phyloP scores from a whole-genome alignment of 2,888 invertebrate genomes.

The Diaperis boleti region DNA sequence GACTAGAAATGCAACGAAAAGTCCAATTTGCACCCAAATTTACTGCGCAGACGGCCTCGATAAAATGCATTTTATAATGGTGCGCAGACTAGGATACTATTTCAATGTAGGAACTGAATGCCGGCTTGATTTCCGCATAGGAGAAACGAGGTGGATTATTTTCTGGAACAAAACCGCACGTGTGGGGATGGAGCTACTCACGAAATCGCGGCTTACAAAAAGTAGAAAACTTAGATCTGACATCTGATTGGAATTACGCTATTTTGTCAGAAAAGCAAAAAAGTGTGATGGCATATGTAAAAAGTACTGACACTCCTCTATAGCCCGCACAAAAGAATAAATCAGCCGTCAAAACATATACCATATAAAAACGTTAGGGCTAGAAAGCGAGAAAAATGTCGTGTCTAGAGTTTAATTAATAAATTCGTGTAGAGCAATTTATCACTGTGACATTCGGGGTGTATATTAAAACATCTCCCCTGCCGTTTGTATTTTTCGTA shows the following conservation, averaged over 20 bases:
- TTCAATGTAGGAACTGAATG: slow-evolving; percentile 15
- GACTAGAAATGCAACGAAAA: slow-evolving; percentile 18
- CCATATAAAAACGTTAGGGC: slow-evolving; percentile 3
- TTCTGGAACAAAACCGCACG: too few species aligned
- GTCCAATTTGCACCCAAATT: slow-evolving; percentile 24
- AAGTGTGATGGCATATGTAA: too few species aligned
- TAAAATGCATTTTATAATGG: slow-evolving; percentile 36
- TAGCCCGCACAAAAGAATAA: neutral
- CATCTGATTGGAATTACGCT: too few species aligned
- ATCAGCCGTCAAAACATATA: slow-evolving; percentile 11
- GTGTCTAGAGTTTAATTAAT: slow-evolving; percentile 20
- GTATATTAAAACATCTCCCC: slow-evolving; percentile 1
- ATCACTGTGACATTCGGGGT: slow-evolving; percentile 21
- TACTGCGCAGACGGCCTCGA: slow-evolving; percentile 18
- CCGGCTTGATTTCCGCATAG: slow-evolving; percentile 21
- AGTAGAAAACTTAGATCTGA: too few species aligned
- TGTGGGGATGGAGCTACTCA: too few species aligned
- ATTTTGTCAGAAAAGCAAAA: too few species aligned
- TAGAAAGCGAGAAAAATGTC: slow-evolving; percentile 22
- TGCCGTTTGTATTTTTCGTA: slow-evolving; percentile 12
- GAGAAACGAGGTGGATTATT: slow-evolving; percentile 17
- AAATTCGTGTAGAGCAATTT: slow-evolving; percentile 25
- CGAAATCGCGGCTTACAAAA: too few species aligned
- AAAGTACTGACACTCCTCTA: too few species aligned
- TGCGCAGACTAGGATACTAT: slow-evolving; percentile 10